phyloP scores from a whole-genome alignment of 2,113 vertebrate species.

The Rafetus swinhoei region DNA sequence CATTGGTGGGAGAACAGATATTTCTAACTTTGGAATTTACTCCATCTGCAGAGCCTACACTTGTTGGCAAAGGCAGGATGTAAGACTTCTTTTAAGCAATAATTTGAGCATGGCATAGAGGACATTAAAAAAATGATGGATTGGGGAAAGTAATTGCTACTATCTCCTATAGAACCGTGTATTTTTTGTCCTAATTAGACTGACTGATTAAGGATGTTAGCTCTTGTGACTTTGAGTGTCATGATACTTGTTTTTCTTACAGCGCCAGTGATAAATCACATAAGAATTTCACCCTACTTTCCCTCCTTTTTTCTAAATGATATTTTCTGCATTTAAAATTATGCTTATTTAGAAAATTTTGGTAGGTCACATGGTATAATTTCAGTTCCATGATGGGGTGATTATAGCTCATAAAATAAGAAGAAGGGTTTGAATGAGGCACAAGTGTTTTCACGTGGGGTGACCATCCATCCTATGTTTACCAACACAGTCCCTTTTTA shows the following conservation, averaged over 20 bases:
- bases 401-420: background rate
- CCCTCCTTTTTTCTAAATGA: background rate
- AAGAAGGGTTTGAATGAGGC: background rate
- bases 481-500: too few species aligned
- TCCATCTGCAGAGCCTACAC: background rate
- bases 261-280: background rate
- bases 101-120: slow-evolving; percentile 36
- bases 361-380: background rate
- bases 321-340: background rate
- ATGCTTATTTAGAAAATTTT: background rate
- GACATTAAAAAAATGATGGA: slow-evolving; percentile 6
- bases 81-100: slow-evolving; percentile 22
- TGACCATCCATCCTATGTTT: too few species aligned
- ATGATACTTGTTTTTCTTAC: background rate
- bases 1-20: background rate
- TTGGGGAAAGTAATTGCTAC: background rate
- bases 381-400: fast-evolving
- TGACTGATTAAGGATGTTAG: background rate
- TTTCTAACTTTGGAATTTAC: background rate
- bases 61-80: background rate
- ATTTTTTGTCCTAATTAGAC: background rate
- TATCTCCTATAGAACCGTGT: background rate
- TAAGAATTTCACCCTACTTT: background rate
- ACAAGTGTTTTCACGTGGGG: background rate
- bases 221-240: background rate